Base-by-base conservation (phyloP, 2,888 invertebrate species). In the Bruchidius siliquastri region DNA sequence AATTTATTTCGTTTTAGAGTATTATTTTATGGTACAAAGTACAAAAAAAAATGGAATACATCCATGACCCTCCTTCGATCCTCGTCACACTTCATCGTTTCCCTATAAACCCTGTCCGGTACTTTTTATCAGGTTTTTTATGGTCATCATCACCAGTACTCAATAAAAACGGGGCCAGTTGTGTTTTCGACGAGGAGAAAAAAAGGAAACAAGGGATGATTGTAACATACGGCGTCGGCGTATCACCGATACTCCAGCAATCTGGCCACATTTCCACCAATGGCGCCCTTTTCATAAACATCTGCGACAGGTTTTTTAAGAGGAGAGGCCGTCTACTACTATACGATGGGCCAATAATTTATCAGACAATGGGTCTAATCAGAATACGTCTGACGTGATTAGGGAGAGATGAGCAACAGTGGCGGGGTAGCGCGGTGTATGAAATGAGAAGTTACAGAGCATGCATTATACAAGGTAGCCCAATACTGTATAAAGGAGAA, bases 301-400 rank as follows among this genome's bases (percentile, higher is more conserved):
- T 85, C 85, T 85, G 86, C 81, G 85, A 85, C 85, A 85, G 84
- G 84, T 84, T 85, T 85, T 83, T 83, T 83, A 81, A 79, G 77
- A 80, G 80, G 76, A 79, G 80, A 79, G 79, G 13, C 13, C 49
- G 3, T 8, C 49, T 26, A 4, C 3, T 26, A 49, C 49, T 49
- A 13, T 80, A 77, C 80, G 83, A 84, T 84, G 83, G 82, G 79
- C 82, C 85, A 84, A 85, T 85, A 85, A 84, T 84, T 83, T 80
- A 82, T 81, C 80, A 77, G 79, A 83, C 83, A 83, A 83, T 83
- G 77, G 78, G 74, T 78, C 82, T 83, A 83, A 83, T 83, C 82
- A 83, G 78, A 77, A 78, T 71, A 79, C 78, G 77, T 79, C 79
- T 81, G 79, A 77, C 79, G 81, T 83, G 82, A 82, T 83, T 83